A percentile compares a stretch with the other conserved stretches of the same genome.
These are phyloP conservation scores for Therioaphis trifolii DNA, from an alignment of 2,888 invertebrate genomes.

Conservation along the genomic window DNA sequence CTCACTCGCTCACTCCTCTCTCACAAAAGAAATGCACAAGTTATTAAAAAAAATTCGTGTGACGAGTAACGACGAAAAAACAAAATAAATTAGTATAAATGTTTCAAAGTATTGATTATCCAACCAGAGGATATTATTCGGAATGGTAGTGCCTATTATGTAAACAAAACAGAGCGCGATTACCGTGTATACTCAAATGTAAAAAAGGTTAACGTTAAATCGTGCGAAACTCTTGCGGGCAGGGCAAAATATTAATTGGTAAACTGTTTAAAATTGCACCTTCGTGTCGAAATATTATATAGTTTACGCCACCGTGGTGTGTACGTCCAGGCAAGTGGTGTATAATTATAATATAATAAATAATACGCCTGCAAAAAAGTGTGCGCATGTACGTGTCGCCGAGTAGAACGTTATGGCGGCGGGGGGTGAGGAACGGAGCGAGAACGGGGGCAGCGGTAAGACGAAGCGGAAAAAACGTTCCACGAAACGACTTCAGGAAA, in stretches of 20 bases:
- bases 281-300: slow-evolving; percentile 45
- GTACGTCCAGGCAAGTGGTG: not conserved
- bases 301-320: no score
- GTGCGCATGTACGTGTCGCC: not conserved
- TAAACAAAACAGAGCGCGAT: not conserved
- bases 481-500: slow-evolving; percentile 40
- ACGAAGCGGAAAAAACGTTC: not conserved
- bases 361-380: not conserved
- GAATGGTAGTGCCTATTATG: not conserved
- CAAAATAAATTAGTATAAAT: not conserved
- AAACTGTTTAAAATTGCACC: slow-evolving; percentile 14
- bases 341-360: not conserved
- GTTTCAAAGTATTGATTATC: slow-evolving; percentile 29
- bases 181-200: not conserved
- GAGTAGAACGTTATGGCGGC: not conserved
- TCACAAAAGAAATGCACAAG: no score
- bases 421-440: no score
- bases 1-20: no score
- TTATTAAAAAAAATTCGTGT: no score
- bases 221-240: not conserved
- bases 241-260: slow-evolving; percentile 20
- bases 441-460: not conserved
- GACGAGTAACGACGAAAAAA: not conserved
- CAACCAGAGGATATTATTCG: not conserved
- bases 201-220: not conserved